Evolutionary conservation across 1,140 invertebrate genomes (phyloP).

Genomic region (Eriocheir sinensis): DNA sequence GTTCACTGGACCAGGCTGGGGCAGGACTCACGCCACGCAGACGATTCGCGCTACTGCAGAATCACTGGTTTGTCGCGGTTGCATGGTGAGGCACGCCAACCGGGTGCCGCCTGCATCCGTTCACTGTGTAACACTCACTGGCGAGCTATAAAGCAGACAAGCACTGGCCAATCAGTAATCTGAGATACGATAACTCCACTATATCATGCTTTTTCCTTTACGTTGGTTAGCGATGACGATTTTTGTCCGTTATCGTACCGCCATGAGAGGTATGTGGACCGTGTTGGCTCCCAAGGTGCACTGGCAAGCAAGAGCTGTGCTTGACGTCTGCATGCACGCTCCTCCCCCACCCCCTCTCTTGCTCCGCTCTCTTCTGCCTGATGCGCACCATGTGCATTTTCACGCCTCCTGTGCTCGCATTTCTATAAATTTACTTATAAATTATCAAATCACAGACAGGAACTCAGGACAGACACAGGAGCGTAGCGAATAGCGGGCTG

Average conservation of each 20-base stretch:
- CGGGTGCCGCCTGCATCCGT: constrained; percentile 29
- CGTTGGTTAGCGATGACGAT: background rate
- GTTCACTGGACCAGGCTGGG: background rate
- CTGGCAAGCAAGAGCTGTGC: constrained; percentile 74
- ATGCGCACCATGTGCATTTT: constrained; percentile 62
- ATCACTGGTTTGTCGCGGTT: constrained; percentile 48
- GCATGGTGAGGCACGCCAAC: constrained; percentile 23
- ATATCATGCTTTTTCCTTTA: background rate
- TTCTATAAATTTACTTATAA: background rate
- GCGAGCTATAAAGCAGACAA: constrained; percentile 39
- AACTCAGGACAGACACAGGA: background rate
- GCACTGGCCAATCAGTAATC: constrained; percentile 35
- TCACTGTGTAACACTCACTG: constrained; percentile 39
- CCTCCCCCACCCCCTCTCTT: constrained; percentile 63
- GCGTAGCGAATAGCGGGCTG: background rate
- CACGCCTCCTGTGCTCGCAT: background rate
- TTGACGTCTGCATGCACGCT: constrained; percentile 74
- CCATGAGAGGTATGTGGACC: constrained; percentile 68
- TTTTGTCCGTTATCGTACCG: constrained; percentile 43
- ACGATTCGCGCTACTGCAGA: constrained; percentile 62
- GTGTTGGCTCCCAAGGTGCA: constrained; percentile 70
- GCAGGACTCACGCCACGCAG: background rate
- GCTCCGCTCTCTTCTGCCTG: constrained; percentile 71
- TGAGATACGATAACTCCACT: constrained; percentile 47
- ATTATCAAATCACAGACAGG: background rate